Evolutionary conservation across 1,140 invertebrate species (phyloP), one percentile per base, ranked within the genome.

Genomic region (Lanistes nyassanus): DNA sequence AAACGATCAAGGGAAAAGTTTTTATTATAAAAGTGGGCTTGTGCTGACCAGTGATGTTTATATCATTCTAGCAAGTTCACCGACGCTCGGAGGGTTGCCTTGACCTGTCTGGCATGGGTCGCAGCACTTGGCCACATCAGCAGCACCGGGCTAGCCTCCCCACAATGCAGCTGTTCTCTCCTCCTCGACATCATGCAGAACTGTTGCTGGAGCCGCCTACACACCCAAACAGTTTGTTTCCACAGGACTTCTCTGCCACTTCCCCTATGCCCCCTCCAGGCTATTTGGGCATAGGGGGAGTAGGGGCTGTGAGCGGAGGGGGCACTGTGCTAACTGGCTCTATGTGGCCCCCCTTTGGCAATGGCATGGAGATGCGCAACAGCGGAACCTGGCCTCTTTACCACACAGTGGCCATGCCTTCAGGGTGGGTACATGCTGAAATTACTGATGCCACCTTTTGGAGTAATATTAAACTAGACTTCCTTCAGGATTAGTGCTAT

Each of bases 21-120:
- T 19, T 19, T 3, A 47, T 13, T 47, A 47, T 9, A 47, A 47
- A 6, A 16, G 1, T 1, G 1, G 19, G 42, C 42, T 47, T 47
- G 42, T 6, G 5, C 19, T 47, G 19, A 16, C 42, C 19, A 47
- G 42, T 13, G 42, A 47, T 47, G 42, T 9, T 47, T 47, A 13
- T 47, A 47, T 47, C 42, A 47, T 47, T 47, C 64, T 19, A 39
- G 19, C 78, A 84, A 64, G 56, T 79, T 23, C 86, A 87, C 55
- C 75, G 84, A 31, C 76, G 81, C 31, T 86, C 84, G 51, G 86
- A 87, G 37, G 85, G 86, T 11, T 83, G 83, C 26, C 67, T 87
- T n/a, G 84, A 87, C 72, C 65, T 83, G 39, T 79, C 82, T 26
- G 74, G 69, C 2, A 68, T 78, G 73, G 79, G 80, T 26, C 79